Evolutionary conservation across 2,888 invertebrate genomes (phyloP), one percentile per base, ranked within the genome.

Genomic region (Toxonevra muliebris): DNA sequence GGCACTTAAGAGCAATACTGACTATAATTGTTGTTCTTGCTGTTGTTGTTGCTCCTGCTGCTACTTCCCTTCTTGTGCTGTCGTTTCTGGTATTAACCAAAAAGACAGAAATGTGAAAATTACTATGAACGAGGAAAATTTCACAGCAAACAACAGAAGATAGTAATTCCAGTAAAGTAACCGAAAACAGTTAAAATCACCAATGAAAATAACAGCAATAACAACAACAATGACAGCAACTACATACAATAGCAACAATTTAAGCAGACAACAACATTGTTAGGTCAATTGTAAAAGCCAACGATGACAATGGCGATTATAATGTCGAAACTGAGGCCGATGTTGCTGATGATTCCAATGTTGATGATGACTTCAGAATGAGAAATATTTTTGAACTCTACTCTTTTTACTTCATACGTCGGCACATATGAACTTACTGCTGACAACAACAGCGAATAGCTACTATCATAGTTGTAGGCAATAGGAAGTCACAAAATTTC

Each of bases 251-350:
- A 43, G 19, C 30, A 30, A 54, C 12, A 52, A 12, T 41, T 17
- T 20, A 8, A 20, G 53, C 30, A 55, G 40, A 19, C 30, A 55
- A 30, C 55, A 55, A 55, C 11, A 20, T 40, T 68, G 52, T 61
- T 43, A 17, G 60, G n/a, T 15, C 19, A 45, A 19, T 40, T 15
- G n/a, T 57, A 11, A 7, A 41, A 58, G 42, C 15, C 17, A 13
- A 40, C 48, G 19, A 3, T 50, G 48, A 15, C 41, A 53, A 52
- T 63, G 50, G 43, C 62, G 58, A 62, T 45, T 61, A 58, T 62
- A 58, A 67, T 53, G 19, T 45, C 41, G 20, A 15, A 19, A 7
- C 2, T 30, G 11, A 20, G 15, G 48, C 30, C 40, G 53, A 12
- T 57, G 61, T 40, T 30, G 13, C 20, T 57, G 57, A 41, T 30